Base-by-base conservation (phyloP, 1,140 invertebrate genomes). In the Hirudo medicinalis region DNA sequence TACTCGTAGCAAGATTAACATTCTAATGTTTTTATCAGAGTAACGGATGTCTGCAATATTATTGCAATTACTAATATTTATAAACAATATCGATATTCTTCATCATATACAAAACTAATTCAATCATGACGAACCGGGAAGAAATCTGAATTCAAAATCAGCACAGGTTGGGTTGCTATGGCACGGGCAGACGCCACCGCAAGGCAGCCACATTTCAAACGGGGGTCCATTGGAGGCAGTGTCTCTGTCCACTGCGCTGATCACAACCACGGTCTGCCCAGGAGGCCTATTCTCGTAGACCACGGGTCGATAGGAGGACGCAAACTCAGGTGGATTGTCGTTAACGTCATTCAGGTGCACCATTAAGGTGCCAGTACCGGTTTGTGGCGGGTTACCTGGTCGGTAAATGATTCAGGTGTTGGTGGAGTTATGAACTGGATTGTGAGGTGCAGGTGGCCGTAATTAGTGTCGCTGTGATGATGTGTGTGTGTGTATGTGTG, bases 261-360 rank as follows among this genome's bases (percentile, higher is more conserved):
- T 25, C 40, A 53, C 22, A 17, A 70, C 90, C 3, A 95, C 91
- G 83, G 92, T 94, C 74, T 90, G 87, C 8, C 91, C 90, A 20
- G 89, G 87, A 17, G 74, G 67, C 55, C 90, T 87, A 80, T 94
- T 91, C 81, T 96, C 93, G 0, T 90, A 90, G 69, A 96, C 84
- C 11, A 95, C 91, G 0, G 92, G 92, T 68, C 91, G 85, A 27
- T 83, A 80, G 76, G 84, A 95, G 77, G 95, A 92, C 0, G 92
- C 94, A 19, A 94, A 93, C 74, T 88, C 89, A 0, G 92, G 92
- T n/a, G 82, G 81, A 76, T 86, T 97, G 78, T 97, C 95, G 81
- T 97, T 98, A 71, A 97, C 93, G 78, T 97, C 94, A 79, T 91
- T 89, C 0, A 98, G 92, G 73, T 93, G 91, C 0, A 97, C 91